A percentile compares a stretch with the other conserved stretches of the same genome.
Conservation (phyloP, 1,140 invertebrate species). For the Cherax destructor region DNA sequence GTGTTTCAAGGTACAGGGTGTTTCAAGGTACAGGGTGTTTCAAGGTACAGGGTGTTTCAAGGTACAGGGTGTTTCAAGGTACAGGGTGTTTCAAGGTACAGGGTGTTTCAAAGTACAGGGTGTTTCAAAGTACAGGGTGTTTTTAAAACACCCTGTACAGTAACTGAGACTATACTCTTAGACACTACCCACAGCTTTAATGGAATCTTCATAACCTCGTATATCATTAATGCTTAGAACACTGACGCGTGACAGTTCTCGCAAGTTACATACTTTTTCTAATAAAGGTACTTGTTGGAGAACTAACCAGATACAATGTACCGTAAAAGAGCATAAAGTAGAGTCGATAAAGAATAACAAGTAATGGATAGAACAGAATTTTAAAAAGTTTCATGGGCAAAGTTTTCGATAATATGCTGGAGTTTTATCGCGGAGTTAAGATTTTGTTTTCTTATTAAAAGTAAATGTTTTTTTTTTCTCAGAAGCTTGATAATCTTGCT, state of each 20-base stretch:
- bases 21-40: too few relatives aligned
- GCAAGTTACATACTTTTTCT: background rate
- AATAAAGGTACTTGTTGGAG: background rate
- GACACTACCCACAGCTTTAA: background rate
- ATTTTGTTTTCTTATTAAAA: background rate
- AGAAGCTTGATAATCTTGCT: background rate
- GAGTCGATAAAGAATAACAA: background rate
- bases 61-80: too few relatives aligned
- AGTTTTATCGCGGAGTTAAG: background rate
- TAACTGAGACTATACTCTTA: background rate
- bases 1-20: too few relatives aligned
- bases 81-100: too few relatives aligned
- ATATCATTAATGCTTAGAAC: background rate
- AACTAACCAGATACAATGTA: background rate
- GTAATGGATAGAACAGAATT: background rate
- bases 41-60: too few relatives aligned
- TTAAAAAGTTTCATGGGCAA: constrained; percentile 3
- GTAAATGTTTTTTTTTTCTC: background rate
- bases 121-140: too few relatives aligned
- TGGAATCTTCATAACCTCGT: background rate
- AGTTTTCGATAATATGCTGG: background rate
- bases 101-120: too few relatives aligned
- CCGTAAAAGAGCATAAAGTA: background rate
- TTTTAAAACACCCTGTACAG: too few relatives aligned
- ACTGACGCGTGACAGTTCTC: background rate